These are phyloP conservation scores for Drosophila miranda DNA, from an alignment of 1,140 invertebrate genomes.

Conservation along the genomic window DNA sequence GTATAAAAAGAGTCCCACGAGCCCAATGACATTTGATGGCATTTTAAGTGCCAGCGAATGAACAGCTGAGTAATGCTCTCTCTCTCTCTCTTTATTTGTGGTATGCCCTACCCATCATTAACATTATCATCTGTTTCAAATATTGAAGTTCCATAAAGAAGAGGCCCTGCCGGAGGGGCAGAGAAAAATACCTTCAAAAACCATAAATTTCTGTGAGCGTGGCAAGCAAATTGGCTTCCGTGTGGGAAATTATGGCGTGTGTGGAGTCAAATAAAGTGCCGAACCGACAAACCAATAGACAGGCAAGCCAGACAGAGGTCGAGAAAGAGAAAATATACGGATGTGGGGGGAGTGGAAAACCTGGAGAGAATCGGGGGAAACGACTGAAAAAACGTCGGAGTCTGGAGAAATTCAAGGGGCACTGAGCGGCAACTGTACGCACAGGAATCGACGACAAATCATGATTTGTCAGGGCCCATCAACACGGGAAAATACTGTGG, in stretches of 20 bases:
- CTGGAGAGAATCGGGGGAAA: neutral
- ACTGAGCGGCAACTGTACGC: constrained; percentile 20
- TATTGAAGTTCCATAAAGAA: constrained; percentile 37
- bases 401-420: neutral
- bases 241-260: constrained; percentile 71
- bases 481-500: constrained; percentile 19
- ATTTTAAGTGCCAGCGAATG: constrained; percentile 68
- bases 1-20: constrained; percentile 49
- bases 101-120: constrained; percentile 55
- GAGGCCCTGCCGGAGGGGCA: constrained; percentile 5
- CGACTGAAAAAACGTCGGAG: neutral
- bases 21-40: constrained; percentile 69
- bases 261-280: constrained; percentile 39
- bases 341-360: neutral
- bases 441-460: constrained; percentile 69
- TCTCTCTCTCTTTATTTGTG: neutral
- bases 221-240: constrained; percentile 73
- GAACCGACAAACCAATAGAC: constrained; percentile 3
- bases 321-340: too few species aligned
- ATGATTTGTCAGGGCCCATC: constrained; percentile 58
- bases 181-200: constrained; percentile 27
- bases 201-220: constrained; percentile 71
- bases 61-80: constrained; percentile 54
- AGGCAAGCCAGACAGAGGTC: too few species aligned
- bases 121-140: constrained; percentile 54